phyloP scores from a whole-genome alignment of 2,888 invertebrate species.

The Heteropelma amictum region DNA sequence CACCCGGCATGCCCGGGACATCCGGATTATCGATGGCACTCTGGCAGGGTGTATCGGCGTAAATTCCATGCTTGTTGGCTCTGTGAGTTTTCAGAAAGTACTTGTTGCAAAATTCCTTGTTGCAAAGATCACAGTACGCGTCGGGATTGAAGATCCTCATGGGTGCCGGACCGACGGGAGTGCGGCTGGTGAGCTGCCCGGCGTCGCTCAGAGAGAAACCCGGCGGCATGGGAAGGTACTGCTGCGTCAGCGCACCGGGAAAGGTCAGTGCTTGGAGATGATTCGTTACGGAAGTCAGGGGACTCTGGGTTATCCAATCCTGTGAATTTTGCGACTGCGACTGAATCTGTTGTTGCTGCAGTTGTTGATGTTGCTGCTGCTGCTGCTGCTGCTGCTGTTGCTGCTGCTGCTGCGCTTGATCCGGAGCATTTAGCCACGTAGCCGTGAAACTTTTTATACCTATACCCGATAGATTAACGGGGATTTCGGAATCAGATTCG shows the following conservation, averaged over 20 bases:
- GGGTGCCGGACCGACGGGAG: constrained; percentile 80
- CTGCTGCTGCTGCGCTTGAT: constrained; percentile 57
- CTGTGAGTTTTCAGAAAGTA: constrained; percentile 99
- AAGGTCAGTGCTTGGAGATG: constrained; percentile 70
- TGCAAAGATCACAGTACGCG: constrained; percentile 98
- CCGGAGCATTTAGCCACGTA: constrained; percentile 67
- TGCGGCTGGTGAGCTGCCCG: constrained; percentile 74
- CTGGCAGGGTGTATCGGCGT: constrained; percentile 80
- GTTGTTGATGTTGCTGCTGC: no score
- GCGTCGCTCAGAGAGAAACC: constrained; percentile 79
- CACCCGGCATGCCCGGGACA: constrained; percentile 58
- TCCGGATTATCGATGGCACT: constrained; percentile 57
- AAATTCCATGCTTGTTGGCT: constrained; percentile 98
- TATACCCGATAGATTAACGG: constrained; percentile 71
- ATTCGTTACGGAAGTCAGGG: constrained; percentile 58
- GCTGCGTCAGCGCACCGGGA: constrained; percentile 69
- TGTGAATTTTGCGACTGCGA: constrained; percentile 60
- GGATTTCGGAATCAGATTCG: constrained; percentile 69
- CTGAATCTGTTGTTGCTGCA: constrained; percentile 59
- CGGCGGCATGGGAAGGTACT: constrained; percentile 79
- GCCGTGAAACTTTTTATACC: constrained; percentile 73
- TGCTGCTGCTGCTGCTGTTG: constrained; percentile 62
- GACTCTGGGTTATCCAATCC: constrained; percentile 53
- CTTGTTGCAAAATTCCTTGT: constrained; percentile 99
- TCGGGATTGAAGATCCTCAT: constrained; percentile 95